Conservation (phyloP, 2,797 vertebrate species). For the Pangasius larnaudii region DNA sequence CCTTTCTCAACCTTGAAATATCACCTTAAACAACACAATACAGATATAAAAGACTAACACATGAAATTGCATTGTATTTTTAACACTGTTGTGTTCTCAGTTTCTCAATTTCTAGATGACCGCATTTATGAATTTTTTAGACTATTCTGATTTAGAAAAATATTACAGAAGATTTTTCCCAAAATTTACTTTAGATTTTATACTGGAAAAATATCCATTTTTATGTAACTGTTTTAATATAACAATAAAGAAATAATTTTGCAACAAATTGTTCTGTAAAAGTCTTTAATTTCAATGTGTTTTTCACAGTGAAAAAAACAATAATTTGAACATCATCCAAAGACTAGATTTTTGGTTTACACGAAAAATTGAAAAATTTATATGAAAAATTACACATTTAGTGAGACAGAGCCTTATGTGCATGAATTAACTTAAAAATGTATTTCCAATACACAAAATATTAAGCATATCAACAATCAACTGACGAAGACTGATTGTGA, state of each 20-base stretch:
- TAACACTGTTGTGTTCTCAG: too few relatives aligned
- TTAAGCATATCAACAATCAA: background rate
- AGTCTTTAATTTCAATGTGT: background rate
- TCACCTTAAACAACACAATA: background rate
- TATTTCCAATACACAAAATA: background rate
- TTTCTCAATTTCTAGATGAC: background rate
- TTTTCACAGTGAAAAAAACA: background rate
- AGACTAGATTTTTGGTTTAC: background rate
- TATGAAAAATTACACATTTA: background rate
- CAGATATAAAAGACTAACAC: background rate
- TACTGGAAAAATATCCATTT: accelerated
- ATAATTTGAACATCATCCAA: background rate
- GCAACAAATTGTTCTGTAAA: background rate
- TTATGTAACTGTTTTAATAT: background rate
- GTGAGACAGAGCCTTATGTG: background rate
- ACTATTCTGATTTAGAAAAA: background rate
- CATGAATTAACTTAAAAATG: background rate
- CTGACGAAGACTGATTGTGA: background rate
- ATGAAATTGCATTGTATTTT: background rate
- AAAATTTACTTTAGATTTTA: background rate
- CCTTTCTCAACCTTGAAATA: background rate
- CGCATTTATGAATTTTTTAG: too few relatives aligned
- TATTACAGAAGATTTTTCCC: background rate
- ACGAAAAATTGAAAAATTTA: too few relatives aligned
- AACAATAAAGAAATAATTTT: background rate